Base-by-base conservation (phyloP, 37 sponge, comb jelly and placozoan genomes). In the Ianthella basta region DNA sequence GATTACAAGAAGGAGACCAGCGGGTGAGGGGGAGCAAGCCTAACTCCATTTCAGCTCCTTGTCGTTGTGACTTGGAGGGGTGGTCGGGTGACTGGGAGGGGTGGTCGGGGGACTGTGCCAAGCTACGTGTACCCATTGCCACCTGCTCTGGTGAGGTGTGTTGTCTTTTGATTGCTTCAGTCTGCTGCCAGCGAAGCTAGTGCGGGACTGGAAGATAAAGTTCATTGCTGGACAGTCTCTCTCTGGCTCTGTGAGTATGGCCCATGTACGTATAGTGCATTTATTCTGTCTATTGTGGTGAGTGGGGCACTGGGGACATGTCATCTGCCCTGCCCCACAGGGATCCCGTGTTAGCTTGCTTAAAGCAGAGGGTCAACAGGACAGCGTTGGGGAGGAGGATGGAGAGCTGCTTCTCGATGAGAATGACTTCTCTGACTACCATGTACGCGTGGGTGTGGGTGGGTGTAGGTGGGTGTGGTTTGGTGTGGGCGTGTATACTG, bases 201-300 rank as follows among this genome's bases (percentile, higher is more conserved):
- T 94, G 54, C 35, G 63, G 20, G 90, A 94, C 55, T 96, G 97
- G 97, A 94, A 96, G 91, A 56, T 86, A 16, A 80, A 88, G 81
- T 83, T 96, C 33, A 66, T 91, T 20, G 78, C 83, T 13, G 97
- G 97, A 18, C 59, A 84, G 34, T 91, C 95, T 18, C 87, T 89
- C 35, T 95, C 87, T 72, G 60, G 60, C 36, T 44, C 50, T 63
- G 81, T 55, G 70, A 84, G 54, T 39, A 37, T 24, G 88, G 72
- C 6, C n/a, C n/a, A n/a, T n/a, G n/a, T n/a, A n/a, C n/a, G n/a
- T n/a, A n/a, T n/a, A n/a, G n/a, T n/a, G n/a, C n/a, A n/a, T n/a
- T n/a, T n/a, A n/a, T n/a, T n/a, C n/a, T n/a, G n/a, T n/a, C n/a
- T n/a, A n/a, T n/a, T n/a, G n/a, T n/a, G n/a, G n/a, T n/a, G n/a